Base-by-base conservation (phyloP, 53 echinoderm and acorn worm species). In the Luidia sarsii region DNA sequence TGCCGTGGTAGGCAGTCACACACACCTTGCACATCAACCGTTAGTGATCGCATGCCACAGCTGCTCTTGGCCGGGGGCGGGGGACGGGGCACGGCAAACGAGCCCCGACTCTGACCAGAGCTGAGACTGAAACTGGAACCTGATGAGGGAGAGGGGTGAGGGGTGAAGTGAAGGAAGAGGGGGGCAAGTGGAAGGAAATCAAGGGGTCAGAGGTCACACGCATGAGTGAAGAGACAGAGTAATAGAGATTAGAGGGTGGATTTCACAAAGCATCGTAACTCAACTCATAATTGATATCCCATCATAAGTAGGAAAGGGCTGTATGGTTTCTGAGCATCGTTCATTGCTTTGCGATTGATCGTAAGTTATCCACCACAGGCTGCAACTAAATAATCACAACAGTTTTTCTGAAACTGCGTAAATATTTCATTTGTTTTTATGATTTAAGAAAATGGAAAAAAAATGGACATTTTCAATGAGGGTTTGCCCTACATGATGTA, bases 11-110 rank as follows among this genome's bases (percentile, higher is more conserved):
- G 7, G 16, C 57, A 22, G 5, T 6, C 27, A 25, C 70, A 90
- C 91, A 83, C 77, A 93, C 93, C 93, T 86, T 83, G 89, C 70
- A 80, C 48, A 31, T 93, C 93, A 20, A 90, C 49, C 24, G 89
- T 79, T 32, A 86, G 77, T 10, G 82, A 82, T 65, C 93, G 86
- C 80, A 77, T 89, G 16, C 41, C 74, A 45, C 51, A 68, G 19
- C 39, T 83, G 63, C 83, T 75, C 68, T 84, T 90, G 30, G 87
- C 74, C 33, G 83, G 69, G 43, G 67, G 83, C 33, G 93, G 93
- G 33, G 93, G 93, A 79, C 85, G 86, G 39, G 93, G 93, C 60
- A 83, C 80, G 24, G 71, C 71, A 49, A 88, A 75, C 11, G 51
- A 79, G 32, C 68, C 71, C 45, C 77, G 52, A 39, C 64, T 64